These are phyloP conservation scores for Tineola bisselliella DNA, from an alignment of 2,888 invertebrate genomes.

Conservation along the genomic window DNA sequence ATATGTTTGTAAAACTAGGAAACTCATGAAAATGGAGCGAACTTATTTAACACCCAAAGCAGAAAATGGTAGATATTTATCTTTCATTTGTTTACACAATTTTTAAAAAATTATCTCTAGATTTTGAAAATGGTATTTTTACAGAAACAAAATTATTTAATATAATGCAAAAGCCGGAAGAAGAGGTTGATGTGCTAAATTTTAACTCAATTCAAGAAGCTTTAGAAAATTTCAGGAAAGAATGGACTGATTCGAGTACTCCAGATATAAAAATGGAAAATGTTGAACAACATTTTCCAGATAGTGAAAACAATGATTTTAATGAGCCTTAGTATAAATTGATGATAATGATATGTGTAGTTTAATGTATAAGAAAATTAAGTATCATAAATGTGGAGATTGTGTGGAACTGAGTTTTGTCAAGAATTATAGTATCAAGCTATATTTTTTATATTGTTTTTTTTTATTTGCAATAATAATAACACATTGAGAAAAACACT, in stretches of 20 bases:
- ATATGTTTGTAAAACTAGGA: slow-evolving; percentile 72
- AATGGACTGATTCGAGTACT: slow-evolving; percentile 16
- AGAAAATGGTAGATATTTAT: slow-evolving; percentile 28
- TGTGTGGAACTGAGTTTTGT: no score
- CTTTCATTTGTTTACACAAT: not conserved
- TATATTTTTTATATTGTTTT: no score
- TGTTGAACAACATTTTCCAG: not conserved
- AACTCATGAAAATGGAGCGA: slow-evolving; percentile 73
- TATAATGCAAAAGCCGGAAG: slow-evolving; percentile 24
- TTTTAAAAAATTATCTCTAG: not conserved
- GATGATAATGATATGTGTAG: no score
- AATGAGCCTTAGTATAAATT: no score
- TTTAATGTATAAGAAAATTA: no score
- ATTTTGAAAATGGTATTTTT: slow-evolving; percentile 1
- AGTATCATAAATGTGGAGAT: no score
- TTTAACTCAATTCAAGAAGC: slow-evolving; percentile 44
- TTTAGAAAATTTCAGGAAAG: slow-evolving; percentile 36
- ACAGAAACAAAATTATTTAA: slow-evolving; percentile 29
- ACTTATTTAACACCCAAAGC: slow-evolving; percentile 68
- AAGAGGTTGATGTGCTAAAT: slow-evolving; percentile 32
- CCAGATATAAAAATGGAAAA: not conserved
- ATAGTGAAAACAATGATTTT: not conserved
- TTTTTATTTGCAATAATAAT: no score
- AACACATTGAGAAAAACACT: no score
- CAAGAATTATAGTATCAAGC: no score